A percentile compares a stretch with the other conserved stretches of the same genome.
Evolutionary conservation across 2,113 vertebrate genomes (phyloP).

Genomic region (Theristicus caerulescens): DNA sequence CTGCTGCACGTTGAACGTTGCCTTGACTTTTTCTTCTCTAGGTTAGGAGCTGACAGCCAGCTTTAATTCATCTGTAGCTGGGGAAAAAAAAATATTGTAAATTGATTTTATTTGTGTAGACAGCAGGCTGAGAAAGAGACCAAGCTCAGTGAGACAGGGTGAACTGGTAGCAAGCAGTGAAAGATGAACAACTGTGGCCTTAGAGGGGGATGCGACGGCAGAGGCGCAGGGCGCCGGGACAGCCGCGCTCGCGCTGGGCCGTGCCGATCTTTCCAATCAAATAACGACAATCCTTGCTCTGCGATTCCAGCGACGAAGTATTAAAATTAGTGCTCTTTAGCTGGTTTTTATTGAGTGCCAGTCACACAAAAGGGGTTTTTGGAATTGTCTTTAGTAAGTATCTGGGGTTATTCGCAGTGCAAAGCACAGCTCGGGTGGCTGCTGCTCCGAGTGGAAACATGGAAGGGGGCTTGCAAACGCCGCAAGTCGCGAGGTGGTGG

Average conservation of each 20-base stretch:
- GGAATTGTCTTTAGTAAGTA: neutral
- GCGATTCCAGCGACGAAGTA: neutral
- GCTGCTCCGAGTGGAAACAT: neutral
- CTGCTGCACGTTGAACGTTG: neutral
- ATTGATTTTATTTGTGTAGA: neutral
- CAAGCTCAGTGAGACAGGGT: neutral
- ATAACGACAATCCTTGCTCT: neutral
- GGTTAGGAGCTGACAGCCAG: neutral
- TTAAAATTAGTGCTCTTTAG: neutral
- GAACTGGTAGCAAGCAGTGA: neutral
- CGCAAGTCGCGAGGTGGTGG: neutral
- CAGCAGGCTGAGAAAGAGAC: neutral
- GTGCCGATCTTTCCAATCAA: neutral
- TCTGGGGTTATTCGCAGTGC: neutral
- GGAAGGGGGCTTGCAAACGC: neutral
- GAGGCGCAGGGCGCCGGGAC: neutral
- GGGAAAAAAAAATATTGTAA: neutral
- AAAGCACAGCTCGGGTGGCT: neutral
- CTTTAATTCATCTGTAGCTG: neutral
- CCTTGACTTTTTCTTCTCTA: neutral
- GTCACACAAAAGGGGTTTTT: neutral
- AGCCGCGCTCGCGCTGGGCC: neutral
- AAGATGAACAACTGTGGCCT: neutral
- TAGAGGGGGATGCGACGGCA: rapidly evolving
- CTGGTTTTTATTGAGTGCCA: neutral